Base-by-base conservation (phyloP, 2,888 invertebrate species). In the Pyralis farinalis region DNA sequence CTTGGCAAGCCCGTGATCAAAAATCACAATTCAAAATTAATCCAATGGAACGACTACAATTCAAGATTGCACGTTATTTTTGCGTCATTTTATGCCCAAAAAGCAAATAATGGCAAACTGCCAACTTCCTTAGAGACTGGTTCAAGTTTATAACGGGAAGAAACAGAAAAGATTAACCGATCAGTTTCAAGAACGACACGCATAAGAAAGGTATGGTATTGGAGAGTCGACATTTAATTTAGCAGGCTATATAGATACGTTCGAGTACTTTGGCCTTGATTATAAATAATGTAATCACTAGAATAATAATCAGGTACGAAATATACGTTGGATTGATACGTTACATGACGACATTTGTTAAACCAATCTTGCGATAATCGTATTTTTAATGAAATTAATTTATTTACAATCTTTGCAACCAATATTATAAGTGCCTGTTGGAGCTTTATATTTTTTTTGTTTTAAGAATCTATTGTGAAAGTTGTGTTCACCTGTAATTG, bases 101-200 rank as follows among this genome's bases (percentile, higher is more conserved):
- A 49, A 60, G 57, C 53, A 68, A 64, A 59, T 47, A 53, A 63
- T 73, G 81, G 77, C 58, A 42, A 39, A 25, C 40, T 54, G 77
- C 84, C 85, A 85, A 74, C 70, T 63, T 70, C 72, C 71, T 63
- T 72, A 69, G 62, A 52, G 58, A 55, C 38, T 51, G 46, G 42
- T 58, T 58, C 53, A 55, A 55, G 51, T 66, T 64, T 63, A 69
- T 60, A 66, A 60, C 60, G 61, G 61, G 58, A 58, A 58, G 58
- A 55, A 53, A 61, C 52, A 55, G 16, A 58, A 51, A 53, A 50
- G 54, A 45, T 50, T 41, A 67, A 49, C 53, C 64, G 43, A 46
- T 67, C 59, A 58, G 62, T 55, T 74, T 61, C 46, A 55, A 60
- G 56, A 58, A 60, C 25, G 53, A 54, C 55, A 58, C 45, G n/a